These are phyloP conservation scores for Callipepla californica DNA, from an alignment of 2,113 vertebrate species.

Conservation along the genomic window DNA sequence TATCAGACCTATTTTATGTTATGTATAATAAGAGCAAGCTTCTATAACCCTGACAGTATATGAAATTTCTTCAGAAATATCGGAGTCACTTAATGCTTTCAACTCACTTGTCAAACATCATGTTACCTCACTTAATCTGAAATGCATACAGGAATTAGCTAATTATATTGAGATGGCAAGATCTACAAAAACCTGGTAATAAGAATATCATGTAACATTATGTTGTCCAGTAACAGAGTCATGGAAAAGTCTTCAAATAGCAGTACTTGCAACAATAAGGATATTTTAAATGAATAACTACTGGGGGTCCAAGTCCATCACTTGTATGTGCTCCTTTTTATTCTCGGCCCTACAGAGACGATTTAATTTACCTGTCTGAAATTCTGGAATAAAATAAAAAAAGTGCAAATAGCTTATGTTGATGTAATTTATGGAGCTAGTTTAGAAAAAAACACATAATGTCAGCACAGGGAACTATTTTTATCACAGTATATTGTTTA, in stretches of 20 bases:
- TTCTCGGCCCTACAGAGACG: neutral
- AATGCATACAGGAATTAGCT: neutral
- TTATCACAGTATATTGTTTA: slow-evolving; percentile 78
- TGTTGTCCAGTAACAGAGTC: neutral
- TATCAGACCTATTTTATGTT: neutral
- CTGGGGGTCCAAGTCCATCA: neutral
- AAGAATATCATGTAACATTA: neutral
- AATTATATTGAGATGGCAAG: neutral
- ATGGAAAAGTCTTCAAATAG: neutral
- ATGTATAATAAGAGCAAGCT: neutral
- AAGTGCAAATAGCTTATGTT: slow-evolving; percentile 55
- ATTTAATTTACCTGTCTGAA: slow-evolving; percentile 37
- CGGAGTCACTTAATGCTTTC: neutral
- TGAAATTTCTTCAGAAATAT: neutral
- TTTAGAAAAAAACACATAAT: slow-evolving; percentile 72
- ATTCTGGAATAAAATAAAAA: neutral
- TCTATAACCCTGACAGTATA: neutral
- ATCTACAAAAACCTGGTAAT: neutral
- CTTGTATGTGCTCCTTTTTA: neutral
- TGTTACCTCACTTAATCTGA: neutral
- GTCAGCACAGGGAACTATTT: slow-evolving; percentile 80
- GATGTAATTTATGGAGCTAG: slow-evolving; percentile 68
- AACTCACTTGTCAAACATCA: neutral
- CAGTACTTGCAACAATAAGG: neutral
- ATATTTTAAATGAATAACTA: neutral